Conservation (phyloP, 2,113 vertebrate species). For the Amia ocellicauda region DNA sequence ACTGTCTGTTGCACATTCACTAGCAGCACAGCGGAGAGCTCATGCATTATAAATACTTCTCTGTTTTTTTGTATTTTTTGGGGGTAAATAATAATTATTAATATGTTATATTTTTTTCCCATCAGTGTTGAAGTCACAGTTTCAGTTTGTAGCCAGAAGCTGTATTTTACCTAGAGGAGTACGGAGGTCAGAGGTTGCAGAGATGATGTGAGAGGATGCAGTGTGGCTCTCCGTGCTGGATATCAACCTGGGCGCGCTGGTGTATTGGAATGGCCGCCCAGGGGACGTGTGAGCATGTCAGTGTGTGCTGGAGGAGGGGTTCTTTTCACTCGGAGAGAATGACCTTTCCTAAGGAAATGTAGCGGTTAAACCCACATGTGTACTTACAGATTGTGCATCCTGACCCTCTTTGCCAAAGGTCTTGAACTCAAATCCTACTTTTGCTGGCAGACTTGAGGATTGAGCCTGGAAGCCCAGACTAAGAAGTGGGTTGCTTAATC, state of each 20-base stretch:
- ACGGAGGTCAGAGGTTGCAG: constrained; percentile 28
- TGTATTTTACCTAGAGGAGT: constrained; percentile 31
- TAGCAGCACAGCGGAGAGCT: no score
- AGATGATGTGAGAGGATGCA: constrained; percentile 26
- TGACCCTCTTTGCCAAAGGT: constrained; percentile 40
- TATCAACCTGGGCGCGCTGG: no score
- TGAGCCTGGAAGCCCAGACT: no score
- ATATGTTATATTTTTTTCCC: no score
- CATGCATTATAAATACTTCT: no score
- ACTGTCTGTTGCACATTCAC: no score
- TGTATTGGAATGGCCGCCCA: no score
- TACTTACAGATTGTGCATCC: constrained; percentile 42
- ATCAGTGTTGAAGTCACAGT: constrained; percentile 34
- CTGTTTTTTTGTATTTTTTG: no score
- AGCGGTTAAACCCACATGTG: constrained; percentile 45
- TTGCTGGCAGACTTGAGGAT: no score
- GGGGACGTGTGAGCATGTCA: constrained; percentile 21
- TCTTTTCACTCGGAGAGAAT: no score
- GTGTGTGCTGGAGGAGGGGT: constrained; percentile 16
- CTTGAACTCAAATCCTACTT: constrained; percentile 41
- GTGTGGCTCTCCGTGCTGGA: constrained; percentile 20
- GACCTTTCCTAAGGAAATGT: constrained; percentile 33
- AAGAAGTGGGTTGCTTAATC: no score
- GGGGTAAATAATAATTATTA: no score
- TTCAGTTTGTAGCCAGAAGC: constrained; percentile 34